Evolutionary conservation across 2,797 vertebrate genomes (phyloP), one percentile per base, ranked within the genome.

Genomic region (Sylvilagus floridanus): DNA sequence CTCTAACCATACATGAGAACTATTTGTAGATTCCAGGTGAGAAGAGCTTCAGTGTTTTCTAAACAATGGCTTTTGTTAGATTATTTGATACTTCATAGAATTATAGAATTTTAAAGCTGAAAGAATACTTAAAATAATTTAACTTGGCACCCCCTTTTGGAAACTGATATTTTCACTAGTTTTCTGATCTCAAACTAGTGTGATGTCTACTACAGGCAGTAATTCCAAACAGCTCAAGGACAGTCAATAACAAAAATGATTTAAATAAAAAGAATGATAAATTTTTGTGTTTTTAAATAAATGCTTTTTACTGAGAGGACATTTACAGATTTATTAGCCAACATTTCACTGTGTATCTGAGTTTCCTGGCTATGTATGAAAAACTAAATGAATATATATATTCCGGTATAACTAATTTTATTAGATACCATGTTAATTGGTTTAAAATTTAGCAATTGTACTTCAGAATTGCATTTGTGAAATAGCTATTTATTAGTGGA

Each of bases 251-350:
- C 26, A 93, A 77, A 79, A 65, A 13, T 75, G 62, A 82, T 37
- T 73, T 85, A 88, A 95, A 83, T 60, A 94, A 65, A 50, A 65
- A 84, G 66, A 82, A 22, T 79, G 47, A 57, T 86, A 87, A 73
- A 76, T 90, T 86, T 57, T 93, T 24, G n/a, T 93, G 57, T 96
- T 92, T 94, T 96, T 77, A 95, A 95, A 79, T 77, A 96, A 95
- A 57, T 88, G 35, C 26, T 78, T 95, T 91, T 94, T 77, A 76
- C 52, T 93, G 94, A 66, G 10, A 87, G 89, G 28, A 4, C 66
- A 91, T 79, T 91, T 85, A 69, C 79, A 92, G 62, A 73, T 90
- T 91, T 69, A 91, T 76, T 79, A 94, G 47, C 54, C 52, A 22
- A 7, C 71, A 90, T 95, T 95, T 91, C 73, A 76, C 76, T 94